Evolutionary conservation across 1,140 invertebrate genomes (phyloP), one percentile per base, ranked within the genome.

Genomic region (Brachionus koreanus): DNA sequence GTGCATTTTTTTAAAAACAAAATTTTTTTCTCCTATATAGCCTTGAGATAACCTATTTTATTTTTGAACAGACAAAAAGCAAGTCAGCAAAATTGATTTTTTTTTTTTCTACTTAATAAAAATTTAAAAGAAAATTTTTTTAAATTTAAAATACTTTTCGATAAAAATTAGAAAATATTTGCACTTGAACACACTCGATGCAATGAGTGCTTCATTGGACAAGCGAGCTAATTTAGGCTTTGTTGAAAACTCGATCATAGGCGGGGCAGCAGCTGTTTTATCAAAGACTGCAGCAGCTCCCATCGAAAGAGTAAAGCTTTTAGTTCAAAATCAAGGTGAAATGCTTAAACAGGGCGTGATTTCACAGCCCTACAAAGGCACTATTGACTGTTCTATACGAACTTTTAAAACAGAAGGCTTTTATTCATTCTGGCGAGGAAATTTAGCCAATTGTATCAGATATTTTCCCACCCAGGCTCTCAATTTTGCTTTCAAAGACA

Each of bases 401-500:
- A 88, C 88, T 76, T 87, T 87, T 83, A 85, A 77, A 82, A 86
- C 85, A 57, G 88, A 89, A 84, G 88, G 88, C 84, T 88, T 93
- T 83, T 82, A 92, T 13, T 93, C 94, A 85, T 96, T 93, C 90
- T 98, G 95, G 95, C 92, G 95, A 90, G 96, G 95, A 88, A 98
- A 98, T 90, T 87, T 96, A 85, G 94, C 94, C 86, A 97, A 97
- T 89, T 89, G 90, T 83, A 86, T 91, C 77, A 84, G 90, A 88
- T 96, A 96, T 89, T 97, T 97, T 90, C 95, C 95, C 83, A 96
- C 94, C 65, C 95, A 97, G 89, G 95, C 95, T 84, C 90, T 97
- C 83, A 97, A 97, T 91, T 97, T 97, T 89, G 94, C 95, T 84
- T 96, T 96, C 90, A 96, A 97, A 90, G 94, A 95, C 88, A 86